phyloP scores from a whole-genome alignment of 2,888 invertebrate genomes.

The Amblyjoppa proteus region DNA sequence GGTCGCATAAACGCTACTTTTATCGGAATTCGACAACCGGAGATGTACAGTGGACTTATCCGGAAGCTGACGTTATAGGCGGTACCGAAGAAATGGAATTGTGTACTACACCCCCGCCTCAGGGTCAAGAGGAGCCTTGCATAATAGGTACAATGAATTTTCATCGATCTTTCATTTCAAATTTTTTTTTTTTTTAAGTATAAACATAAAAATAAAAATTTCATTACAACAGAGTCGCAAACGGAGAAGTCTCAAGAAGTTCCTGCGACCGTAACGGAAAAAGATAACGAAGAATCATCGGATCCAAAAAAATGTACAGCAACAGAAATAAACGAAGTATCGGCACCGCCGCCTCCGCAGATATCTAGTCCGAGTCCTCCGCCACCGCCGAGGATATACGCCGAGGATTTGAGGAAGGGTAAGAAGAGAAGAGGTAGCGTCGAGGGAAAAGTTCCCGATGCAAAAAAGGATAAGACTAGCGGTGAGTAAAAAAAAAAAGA shows the following conservation, averaged over 20 bases:
- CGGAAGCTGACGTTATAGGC: slow-evolving; percentile 85
- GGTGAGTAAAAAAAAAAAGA: slow-evolving; percentile 61
- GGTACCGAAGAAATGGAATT: slow-evolving; percentile 88
- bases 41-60: slow-evolving; percentile 89
- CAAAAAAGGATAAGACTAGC: slow-evolving; percentile 71
- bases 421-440: slow-evolving; percentile 74
- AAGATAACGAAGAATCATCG: slow-evolving; percentile 36
- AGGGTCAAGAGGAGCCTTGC: slow-evolving; percentile 79
- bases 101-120: slow-evolving; percentile 87
- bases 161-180: background rate
- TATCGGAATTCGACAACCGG: slow-evolving; percentile 88
- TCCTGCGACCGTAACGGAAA: slow-evolving; percentile 25
- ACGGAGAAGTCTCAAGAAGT: slow-evolving; percentile 49
- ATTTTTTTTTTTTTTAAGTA: no score
- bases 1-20: slow-evolving; percentile 89
- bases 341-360: slow-evolving; percentile 78
- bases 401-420: slow-evolving; percentile 78
- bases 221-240: slow-evolving; percentile 47
- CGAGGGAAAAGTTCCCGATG: slow-evolving; percentile 57
- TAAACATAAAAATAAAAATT: no score
- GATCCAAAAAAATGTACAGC: slow-evolving; percentile 30
- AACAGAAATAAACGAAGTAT: slow-evolving; percentile 28
- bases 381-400: slow-evolving; percentile 82
- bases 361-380: slow-evolving; percentile 83
- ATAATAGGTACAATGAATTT: slow-evolving; percentile 74